phyloP scores from a whole-genome alignment of 2,888 invertebrate species.

The Cryptocheilus praepositus region DNA sequence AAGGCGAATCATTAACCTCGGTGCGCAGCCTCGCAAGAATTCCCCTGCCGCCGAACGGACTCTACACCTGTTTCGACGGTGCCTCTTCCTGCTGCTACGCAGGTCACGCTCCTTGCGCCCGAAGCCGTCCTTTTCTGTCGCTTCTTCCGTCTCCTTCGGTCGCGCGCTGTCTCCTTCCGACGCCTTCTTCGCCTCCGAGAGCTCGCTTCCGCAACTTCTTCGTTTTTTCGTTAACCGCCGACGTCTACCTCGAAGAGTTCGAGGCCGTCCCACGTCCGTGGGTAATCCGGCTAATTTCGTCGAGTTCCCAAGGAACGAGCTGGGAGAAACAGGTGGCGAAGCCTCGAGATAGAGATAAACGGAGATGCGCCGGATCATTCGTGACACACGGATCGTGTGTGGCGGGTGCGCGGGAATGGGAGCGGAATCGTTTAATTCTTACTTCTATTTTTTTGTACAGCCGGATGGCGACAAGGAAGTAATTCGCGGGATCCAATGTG shows the following conservation, averaged over 20 bases:
- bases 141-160: conserved; percentile 12
- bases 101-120: conserved; percentile 37
- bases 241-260: conserved; percentile 35
- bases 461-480: no score
- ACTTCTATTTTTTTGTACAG: no score
- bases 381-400: conserved; percentile 16
- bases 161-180: background rate
- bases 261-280: conserved; percentile 51
- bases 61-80: conserved; percentile 53
- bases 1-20: conserved; percentile 57
- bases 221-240: conserved; percentile 20
- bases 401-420: no score
- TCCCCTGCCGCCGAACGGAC: conserved; percentile 21
- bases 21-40: conserved; percentile 34
- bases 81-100: conserved; percentile 44
- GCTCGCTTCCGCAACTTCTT: conserved; percentile 6
- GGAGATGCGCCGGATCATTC: conserved; percentile 35
- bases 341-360: conserved; percentile 24
- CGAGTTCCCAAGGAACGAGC: conserved; percentile 35
- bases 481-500: no score
- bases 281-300: conserved; percentile 50
- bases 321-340: no score
- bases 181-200: background rate
- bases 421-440: no score
- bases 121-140: background rate